Evolutionary conservation across 2,888 invertebrate genomes (phyloP).

Genomic region (Lepidocyrtoides sp.): DNA sequence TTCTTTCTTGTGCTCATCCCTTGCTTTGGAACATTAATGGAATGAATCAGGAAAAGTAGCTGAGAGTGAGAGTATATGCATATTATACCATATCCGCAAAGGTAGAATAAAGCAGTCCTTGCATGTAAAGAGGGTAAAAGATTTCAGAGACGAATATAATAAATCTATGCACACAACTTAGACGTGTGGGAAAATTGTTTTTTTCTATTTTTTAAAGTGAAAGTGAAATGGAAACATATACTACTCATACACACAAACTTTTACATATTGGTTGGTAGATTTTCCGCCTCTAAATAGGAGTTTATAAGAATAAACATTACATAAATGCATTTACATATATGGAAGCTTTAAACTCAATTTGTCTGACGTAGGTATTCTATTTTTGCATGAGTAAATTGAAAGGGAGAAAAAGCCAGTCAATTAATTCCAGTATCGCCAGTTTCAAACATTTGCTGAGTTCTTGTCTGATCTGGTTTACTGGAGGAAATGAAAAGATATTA

Average conservation of each 20-base stretch:
- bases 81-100: background rate
- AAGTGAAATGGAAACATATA: too few species aligned
- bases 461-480: too few species aligned
- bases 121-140: background rate
- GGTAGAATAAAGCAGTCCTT: background rate
- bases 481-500: background rate
- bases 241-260: too few species aligned
- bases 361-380: background rate
- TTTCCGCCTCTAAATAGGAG: too few species aligned
- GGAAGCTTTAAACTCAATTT: background rate
- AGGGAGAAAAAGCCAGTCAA: constrained; percentile 3
- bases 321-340: too few species aligned
- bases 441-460: background rate
- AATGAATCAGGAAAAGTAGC: constrained; percentile 5
- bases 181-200: too few species aligned
- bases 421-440: background rate
- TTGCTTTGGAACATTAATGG: too few species aligned
- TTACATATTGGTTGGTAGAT: too few species aligned
- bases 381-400: background rate
- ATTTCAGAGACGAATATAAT: constrained; percentile 3
- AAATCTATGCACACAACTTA: too few species aligned
- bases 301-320: too few species aligned
- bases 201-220: background rate
- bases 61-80: too few species aligned
- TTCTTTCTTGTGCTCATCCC: too few species aligned